Base-by-base conservation (phyloP, 2,888 invertebrate genomes). In the Branchellion lobata region DNA sequence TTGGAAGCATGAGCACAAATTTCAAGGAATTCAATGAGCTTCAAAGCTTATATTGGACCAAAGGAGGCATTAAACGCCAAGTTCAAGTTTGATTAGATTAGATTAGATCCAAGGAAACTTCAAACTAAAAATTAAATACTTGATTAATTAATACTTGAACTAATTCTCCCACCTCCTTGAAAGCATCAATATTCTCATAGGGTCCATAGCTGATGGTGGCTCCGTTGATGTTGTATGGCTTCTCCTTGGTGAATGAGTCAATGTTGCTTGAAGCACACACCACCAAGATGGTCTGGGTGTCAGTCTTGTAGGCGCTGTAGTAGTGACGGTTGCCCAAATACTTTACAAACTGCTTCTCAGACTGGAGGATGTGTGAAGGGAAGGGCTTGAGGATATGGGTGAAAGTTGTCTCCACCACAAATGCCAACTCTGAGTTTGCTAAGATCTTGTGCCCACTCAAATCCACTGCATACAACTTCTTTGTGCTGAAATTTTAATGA, bases 271-370 rank as follows among this genome's bases (percentile, higher is more conserved):
- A 92, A 72, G 93, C 92, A 78, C 95, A 87, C 61, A 91, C 90
- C 8, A 98, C 91, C 14, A 90, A 91, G 0, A 95, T 94, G 83
- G 92, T 94, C 87, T 97, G 96, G 57, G 92, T 91, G 0, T 88
- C 87, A 0, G 94, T 92, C 80, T 36, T 86, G 87, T 98, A 99
- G 0, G 95, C 94, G 0, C 93, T 91, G 86, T 91, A 95, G 79
- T 93, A 90, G 86, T 94, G 93, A 80, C 93, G 90, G 85, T 92
- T 94, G 34, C 95, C 96, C 83, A 90, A 91, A 86, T 93, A 97
- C 83, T 93, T 91, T 0, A 99, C 94, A 82, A 95, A 90, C 83
- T 99, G 99, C 85, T 94, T 94, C 85, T 99, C 98, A 82, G 93
- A 92, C 87, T 99, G 99, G 0, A 92, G 90, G 81, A 99, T 96